These are phyloP conservation scores for Caranx ignobilis DNA, from an alignment of 2,113 vertebrate species.

Conservation along the genomic window DNA sequence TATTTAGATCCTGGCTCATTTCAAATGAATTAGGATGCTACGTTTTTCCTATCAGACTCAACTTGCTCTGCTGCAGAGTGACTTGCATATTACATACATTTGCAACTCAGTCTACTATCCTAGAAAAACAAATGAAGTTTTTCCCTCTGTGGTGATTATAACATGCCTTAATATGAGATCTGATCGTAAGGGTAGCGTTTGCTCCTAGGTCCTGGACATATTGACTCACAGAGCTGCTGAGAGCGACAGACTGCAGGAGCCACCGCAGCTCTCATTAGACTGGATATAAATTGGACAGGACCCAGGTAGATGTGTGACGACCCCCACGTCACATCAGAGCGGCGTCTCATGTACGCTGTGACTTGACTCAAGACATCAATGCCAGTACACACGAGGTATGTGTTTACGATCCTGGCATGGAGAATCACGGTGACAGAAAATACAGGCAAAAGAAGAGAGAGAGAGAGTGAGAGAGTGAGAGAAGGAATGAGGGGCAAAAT, in stretches of 20 bases:
- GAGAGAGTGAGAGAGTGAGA: neutral
- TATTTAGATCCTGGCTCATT: neutral
- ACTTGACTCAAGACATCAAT: neutral
- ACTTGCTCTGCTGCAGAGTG: neutral
- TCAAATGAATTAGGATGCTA: neutral
- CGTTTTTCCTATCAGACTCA: neutral
- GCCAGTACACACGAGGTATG: neutral
- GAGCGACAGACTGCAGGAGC: neutral
- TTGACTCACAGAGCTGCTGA: neutral
- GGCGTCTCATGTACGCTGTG: neutral
- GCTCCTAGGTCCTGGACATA: neutral
- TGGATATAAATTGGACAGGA: neutral
- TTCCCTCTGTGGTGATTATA: no score
- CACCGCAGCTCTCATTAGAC: neutral
- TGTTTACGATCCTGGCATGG: neutral
- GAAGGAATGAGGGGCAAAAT: constrained; percentile 6
- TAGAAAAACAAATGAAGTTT: neutral
- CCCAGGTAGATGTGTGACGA: neutral
- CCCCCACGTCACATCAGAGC: neutral
- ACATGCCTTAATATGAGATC: no score
- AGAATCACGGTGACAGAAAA: constrained; percentile 1
- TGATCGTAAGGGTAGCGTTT: no score
- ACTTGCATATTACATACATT: neutral
- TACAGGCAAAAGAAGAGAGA: neutral
- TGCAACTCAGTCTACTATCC: neutral